Evolutionary conservation across 1,140 invertebrate genomes (phyloP), one percentile per base, ranked within the genome.

Genomic region (Maconellicoccus hirsutus): DNA sequence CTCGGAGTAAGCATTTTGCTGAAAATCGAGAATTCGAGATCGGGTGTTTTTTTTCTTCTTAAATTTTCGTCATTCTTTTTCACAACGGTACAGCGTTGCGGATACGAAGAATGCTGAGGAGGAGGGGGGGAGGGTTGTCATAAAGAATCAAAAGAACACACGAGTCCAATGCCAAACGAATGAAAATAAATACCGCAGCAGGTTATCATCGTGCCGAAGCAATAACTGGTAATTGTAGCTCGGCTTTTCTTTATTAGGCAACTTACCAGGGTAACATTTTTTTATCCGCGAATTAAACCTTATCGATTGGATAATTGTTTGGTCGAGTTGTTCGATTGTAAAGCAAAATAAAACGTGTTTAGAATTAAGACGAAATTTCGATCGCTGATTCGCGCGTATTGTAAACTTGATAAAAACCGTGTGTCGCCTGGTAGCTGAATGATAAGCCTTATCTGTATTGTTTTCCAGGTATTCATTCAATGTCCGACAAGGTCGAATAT

Each of bases 251-350:
- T 52, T 52, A 52, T 52, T 52, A 52, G 42, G 42, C n/a, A 52
- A 52, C 42, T 19, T 52, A 19, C 42, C 42, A 52, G 42, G 42
- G 42, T 52, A 52, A 52, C 42, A 19, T 52, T 52, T 52, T 52
- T 52, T 52, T 52, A 52, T 52, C 42, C n/a, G 12, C 12, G 42
- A 52, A 52, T 52, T 52, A 52, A 52, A 52, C 42, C 6, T 52
- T 52, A 52, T 52, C 42, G 42, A 52, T 52, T 52, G n/a, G 42
- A 52, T 52, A 52, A 52, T 52, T 52, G n/a, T 19, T 52, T 52
- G 16, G 42, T 16, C 42, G 42, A 52, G 42, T 52, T 16, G n/a
- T 52, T 16, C n/a, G 29, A 33, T 33, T 33, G 12, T 6, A 33
- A 12, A 33, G 12, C 12, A 33, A 33, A 33, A 33, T 8, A 52